phyloP scores from a whole-genome alignment of 2,888 invertebrate species.

The Megaustenia siamemsis region DNA sequence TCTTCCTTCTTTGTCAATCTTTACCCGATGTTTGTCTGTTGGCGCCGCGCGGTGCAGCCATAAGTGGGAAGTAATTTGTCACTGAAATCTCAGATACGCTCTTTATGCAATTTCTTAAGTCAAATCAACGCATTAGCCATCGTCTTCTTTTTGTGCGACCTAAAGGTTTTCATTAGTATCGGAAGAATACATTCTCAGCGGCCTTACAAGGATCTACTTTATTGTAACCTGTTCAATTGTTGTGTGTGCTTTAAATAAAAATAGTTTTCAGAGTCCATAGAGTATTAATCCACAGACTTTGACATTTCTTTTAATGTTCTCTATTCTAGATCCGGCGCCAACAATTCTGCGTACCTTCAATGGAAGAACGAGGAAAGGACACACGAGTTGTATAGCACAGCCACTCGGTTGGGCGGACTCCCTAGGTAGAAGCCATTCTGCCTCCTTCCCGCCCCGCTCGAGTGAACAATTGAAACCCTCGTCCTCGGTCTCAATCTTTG shows the following conservation, averaged over 20 bases:
- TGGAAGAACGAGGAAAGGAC: slow-evolving; percentile 29
- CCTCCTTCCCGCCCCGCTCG: slow-evolving; percentile 28
- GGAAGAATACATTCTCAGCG: slow-evolving; percentile 14
- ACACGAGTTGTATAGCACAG: slow-evolving; percentile 35
- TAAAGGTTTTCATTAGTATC: slow-evolving; percentile 43
- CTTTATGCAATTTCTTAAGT: slow-evolving; percentile 20
- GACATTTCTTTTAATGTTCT: slow-evolving; percentile 45
- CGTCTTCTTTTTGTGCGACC: slow-evolving; percentile 33
- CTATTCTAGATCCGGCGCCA: slow-evolving; percentile 43
- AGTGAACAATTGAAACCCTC: slow-evolving; percentile 37
- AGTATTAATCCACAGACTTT: slow-evolving; percentile 46
- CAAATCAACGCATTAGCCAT: slow-evolving; percentile 9
- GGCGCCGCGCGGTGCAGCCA: neutral
- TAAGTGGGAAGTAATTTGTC: neutral
- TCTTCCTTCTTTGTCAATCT: too few relatives aligned
- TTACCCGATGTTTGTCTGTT: neutral
- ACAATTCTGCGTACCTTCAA: slow-evolving; percentile 33
- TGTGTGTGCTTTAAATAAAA: slow-evolving; percentile 38
- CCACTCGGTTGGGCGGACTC: slow-evolving; percentile 34
- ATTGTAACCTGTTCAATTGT: slow-evolving; percentile 27
- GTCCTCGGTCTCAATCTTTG: slow-evolving; percentile 31
- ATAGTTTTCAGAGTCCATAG: slow-evolving; percentile 40
- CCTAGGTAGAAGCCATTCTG: slow-evolving; percentile 40
- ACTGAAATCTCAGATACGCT: neutral
- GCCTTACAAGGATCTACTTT: slow-evolving; percentile 26